phyloP scores from a whole-genome alignment of 2,113 vertebrate genomes.

The Poeciliopsis prolifica region DNA sequence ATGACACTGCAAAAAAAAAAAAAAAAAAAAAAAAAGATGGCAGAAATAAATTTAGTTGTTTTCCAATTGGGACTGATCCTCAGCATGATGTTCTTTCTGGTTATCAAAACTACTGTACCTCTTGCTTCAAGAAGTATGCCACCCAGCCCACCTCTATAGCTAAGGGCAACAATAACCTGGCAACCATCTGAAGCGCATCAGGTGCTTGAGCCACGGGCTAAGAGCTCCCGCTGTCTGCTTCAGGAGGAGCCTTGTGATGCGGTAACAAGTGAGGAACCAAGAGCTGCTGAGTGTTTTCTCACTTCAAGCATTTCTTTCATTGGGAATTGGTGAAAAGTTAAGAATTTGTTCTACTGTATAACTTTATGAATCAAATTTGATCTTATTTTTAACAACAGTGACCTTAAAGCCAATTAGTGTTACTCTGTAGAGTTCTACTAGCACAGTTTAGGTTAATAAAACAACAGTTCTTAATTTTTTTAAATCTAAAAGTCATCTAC shows the following conservation, averaged over 20 bases:
- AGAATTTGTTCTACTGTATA: no score
- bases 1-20: slow-evolving; percentile 20
- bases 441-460: not conserved
- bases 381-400: slow-evolving; percentile 17
- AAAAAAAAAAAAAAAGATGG: slow-evolving; percentile 22
- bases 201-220: slow-evolving; percentile 74
- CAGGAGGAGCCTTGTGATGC: slow-evolving; percentile 15
- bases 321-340: not conserved
- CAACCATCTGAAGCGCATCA: slow-evolving; percentile 78
- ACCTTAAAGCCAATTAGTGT: slow-evolving; percentile 17
- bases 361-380: not conserved
- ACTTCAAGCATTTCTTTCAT: not conserved
- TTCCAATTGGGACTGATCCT: slow-evolving; percentile 33
- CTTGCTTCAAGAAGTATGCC: slow-evolving; percentile 65
- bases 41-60: slow-evolving; percentile 15
- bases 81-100: slow-evolving; percentile 52
- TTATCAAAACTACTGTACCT: slow-evolving; percentile 43
- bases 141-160: slow-evolving; percentile 73
- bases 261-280: slow-evolving; percentile 4
- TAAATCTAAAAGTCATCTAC: no score
- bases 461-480: not conserved
- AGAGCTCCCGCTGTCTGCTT: slow-evolving; percentile 59
- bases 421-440: not conserved
- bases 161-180: slow-evolving; percentile 87
- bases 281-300: slow-evolving; percentile 2